Conservation (phyloP, 2,113 vertebrate species). For the Ammodramus savannarum region DNA sequence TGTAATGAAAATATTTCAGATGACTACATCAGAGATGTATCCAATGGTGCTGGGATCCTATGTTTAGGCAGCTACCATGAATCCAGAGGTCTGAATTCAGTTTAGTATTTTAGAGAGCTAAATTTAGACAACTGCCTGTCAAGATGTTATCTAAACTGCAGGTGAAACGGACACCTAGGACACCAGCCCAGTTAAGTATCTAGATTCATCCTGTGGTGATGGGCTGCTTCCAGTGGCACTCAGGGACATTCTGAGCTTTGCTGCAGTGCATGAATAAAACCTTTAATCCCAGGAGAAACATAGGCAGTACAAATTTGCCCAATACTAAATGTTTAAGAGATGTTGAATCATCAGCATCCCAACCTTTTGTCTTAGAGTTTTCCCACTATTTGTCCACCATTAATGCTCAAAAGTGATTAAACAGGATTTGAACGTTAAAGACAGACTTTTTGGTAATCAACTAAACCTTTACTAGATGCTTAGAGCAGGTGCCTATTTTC, state of each 20-base stretch:
- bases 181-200: not conserved
- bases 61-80: not conserved
- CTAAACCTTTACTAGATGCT: not conserved
- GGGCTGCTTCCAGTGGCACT: not conserved
- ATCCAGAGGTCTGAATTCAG: not conserved
- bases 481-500: not conserved
- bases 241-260: not conserved
- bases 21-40: not conserved
- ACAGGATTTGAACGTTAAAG: not conserved
- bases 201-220: not conserved
- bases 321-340: not conserved
- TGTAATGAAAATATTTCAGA: not conserved
- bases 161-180: not conserved
- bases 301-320: not conserved
- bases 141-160: not conserved
- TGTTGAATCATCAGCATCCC: not conserved
- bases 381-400: not conserved
- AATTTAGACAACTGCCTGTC: not conserved
- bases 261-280: not conserved
- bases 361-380: not conserved
- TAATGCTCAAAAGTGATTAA: not conserved
- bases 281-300: not conserved
- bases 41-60: not conserved
- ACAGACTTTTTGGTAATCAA: not conserved
- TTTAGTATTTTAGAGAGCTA: not conserved